Base-by-base conservation (phyloP, 2,797 vertebrate species). In the Coregonus sp. region DNA sequence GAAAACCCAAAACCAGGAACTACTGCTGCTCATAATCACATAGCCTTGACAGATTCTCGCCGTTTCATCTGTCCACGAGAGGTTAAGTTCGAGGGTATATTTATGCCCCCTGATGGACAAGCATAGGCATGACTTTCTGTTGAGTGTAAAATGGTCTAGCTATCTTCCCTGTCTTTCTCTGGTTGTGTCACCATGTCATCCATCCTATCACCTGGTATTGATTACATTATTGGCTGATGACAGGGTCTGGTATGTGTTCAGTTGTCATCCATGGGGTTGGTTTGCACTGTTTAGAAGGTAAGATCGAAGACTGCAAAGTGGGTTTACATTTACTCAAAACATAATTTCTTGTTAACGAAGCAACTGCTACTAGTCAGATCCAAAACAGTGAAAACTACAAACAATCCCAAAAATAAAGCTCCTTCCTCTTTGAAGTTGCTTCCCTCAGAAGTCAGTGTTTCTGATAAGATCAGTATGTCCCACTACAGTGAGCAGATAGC, bases 101-200 rank as follows among this genome's bases (percentile, higher is more conserved):
- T 33, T 77, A 51, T 70, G 80, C 78, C 80, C 75, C 63, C 82
- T 81, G 78, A 74, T 86, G 85, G 82, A 76, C 56, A 79, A 31
- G 73, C 29, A 15, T 15, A n/a, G 68, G 5, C 2, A 71, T 50
- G 54, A 63, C 68, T 18, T 54, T 37, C 56, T 59, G 40, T 47
- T 47, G 40, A 47, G 40, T 9, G 9, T 47, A 47, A 47, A 47
- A 47, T 47, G 2, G 20, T 15, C 54, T n/a, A 59, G 5, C 54
- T n/a, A 6, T 59, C 40, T 47, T 5, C 54, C 14, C 9, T 65
- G 20, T 65, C 63, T 66, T 66, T 15, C 4, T 14, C 29, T 66
- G 9, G 29, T 31, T 33, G 63, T 66, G 25, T 66, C n/a, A 66
- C 63, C 63, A 6, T 12, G 63, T 31, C 2, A 31, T 65, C 63